A percentile compares a stretch with the other conserved stretches of the same genome.
phyloP scores from a whole-genome alignment of 2,113 vertebrate genomes.

The Istiophorus platypterus region DNA sequence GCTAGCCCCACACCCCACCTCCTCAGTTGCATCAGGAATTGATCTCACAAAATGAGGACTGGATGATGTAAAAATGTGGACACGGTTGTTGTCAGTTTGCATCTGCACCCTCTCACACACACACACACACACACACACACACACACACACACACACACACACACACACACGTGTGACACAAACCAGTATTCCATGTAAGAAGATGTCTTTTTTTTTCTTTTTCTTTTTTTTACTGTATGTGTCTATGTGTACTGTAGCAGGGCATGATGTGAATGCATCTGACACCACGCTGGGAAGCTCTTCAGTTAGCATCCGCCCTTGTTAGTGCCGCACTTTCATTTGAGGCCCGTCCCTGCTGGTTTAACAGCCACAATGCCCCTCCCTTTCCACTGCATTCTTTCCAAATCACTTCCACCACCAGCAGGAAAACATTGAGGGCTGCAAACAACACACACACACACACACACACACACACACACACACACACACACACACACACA shows the following conservation, averaged over 20 bases:
- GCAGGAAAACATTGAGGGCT: constrained; percentile 63
- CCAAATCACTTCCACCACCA: constrained; percentile 83
- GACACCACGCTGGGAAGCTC: constrained; percentile 72
- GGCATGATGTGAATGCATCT: constrained; percentile 11
- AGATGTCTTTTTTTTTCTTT: background rate
- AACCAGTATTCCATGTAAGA: background rate
- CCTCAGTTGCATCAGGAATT: background rate
- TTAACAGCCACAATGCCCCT: constrained; percentile 74
- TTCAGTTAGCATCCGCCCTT: constrained; percentile 82
- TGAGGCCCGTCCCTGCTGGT: constrained; percentile 75
- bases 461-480: constrained; percentile 25
- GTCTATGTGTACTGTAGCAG: constrained; percentile 6
- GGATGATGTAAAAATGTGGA: background rate
- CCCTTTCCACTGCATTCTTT: constrained; percentile 84
- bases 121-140: no score
- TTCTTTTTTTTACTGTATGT: background rate
- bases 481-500: constrained; percentile 22
- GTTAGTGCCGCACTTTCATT: constrained; percentile 81
- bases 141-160: background rate
- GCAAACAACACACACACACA: constrained; percentile 58
- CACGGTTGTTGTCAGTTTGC: background rate
- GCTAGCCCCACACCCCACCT: background rate
- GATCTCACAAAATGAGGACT: background rate
- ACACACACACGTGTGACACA: background rate
- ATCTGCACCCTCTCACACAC: background rate